Evolutionary conservation across 2,888 invertebrate species (phyloP).

Genomic region (Diaperis boleti): DNA sequence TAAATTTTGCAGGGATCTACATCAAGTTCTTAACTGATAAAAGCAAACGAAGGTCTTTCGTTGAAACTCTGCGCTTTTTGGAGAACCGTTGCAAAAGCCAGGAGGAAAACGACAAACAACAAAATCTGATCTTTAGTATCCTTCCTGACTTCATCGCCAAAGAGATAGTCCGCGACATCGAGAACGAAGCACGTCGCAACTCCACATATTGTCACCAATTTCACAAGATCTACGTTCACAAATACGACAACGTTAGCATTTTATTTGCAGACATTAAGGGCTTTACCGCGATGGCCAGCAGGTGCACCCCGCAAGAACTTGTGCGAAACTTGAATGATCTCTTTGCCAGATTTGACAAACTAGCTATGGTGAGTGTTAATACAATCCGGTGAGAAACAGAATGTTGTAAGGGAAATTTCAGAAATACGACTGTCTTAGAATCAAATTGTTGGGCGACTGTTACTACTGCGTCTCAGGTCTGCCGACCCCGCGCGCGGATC

Average conservation of each 20-base stretch:
- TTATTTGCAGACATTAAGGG: constrained; percentile 96
- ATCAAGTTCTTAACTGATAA: constrained; percentile 95
- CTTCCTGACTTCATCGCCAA: constrained; percentile 93
- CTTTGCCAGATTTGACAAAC: constrained; percentile 90
- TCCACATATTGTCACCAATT: constrained; percentile 86
- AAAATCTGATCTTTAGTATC: constrained; percentile 87
- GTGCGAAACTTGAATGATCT: constrained; percentile 90
- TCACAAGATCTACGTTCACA: constrained; percentile 96
- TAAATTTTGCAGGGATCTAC: constrained; percentile 94
- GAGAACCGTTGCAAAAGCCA: constrained; percentile 89
- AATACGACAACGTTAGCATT: constrained; percentile 96
- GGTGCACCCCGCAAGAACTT: constrained; percentile 89
- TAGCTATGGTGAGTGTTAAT: constrained; percentile 65
- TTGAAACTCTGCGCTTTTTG: constrained; percentile 94
- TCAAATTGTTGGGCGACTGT: constrained; percentile 91
- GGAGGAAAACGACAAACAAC: constrained; percentile 90
- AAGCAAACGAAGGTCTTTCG: constrained; percentile 92
- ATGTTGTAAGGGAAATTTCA: not conserved
- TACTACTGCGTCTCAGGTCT: constrained; percentile 91
- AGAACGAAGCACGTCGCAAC: constrained; percentile 77
- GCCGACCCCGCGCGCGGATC: constrained; percentile 80
- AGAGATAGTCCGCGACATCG: constrained; percentile 91
- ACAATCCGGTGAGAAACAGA: too few relatives aligned
- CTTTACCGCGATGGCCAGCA: constrained; percentile 88
- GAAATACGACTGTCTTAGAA: constrained; percentile 84